Percentiles rank a stretch among this genome's conserved stretches.
These are phyloP conservation scores for Ptychoptera albimana DNA, from an alignment of 2,888 invertebrate genomes.

Conservation along the genomic window DNA sequence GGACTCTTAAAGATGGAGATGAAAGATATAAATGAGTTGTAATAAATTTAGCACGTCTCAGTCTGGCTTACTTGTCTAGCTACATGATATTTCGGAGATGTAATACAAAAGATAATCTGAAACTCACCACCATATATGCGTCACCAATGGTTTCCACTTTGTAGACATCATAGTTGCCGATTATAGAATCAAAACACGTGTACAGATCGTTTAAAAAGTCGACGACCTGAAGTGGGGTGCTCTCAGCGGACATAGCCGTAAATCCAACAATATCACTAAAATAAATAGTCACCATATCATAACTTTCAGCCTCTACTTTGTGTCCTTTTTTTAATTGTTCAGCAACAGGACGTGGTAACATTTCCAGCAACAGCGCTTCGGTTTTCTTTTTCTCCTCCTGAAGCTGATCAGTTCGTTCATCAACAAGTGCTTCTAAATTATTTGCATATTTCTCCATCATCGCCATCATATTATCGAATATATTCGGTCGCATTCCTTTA, in stretches of 20 bases:
- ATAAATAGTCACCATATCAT: conserved; percentile 76
- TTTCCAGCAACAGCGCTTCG: conserved; percentile 72
- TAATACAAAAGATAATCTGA: not conserved
- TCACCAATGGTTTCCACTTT: conserved; percentile 90
- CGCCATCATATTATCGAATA: conserved; percentile 95
- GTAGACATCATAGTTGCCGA: conserved; percentile 83
- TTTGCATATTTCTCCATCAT: conserved; percentile 97
- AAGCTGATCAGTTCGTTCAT: conserved; percentile 83
- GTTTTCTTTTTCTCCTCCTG: conserved; percentile 95
- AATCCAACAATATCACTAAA: conserved; percentile 93
- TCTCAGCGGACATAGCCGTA: conserved; percentile 83
- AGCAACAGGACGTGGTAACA: conserved; percentile 81
- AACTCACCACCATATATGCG: conserved; percentile 78
- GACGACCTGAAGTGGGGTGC: conserved; percentile 81
- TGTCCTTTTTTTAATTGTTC: conserved; percentile 81
- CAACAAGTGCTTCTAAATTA: conserved; percentile 83
- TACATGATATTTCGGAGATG: no score
- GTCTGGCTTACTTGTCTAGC: no score
- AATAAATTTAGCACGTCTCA: no score
- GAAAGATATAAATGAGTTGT: no score
- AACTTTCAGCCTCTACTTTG: conserved; percentile 78
- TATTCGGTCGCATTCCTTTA: conserved; percentile 89
- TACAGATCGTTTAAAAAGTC: conserved; percentile 87
- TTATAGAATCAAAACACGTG: conserved; percentile 86
- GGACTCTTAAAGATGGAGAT: no score